These are phyloP conservation scores for Morelia viridis DNA, from an alignment of 2,797 vertebrate genomes.

Conservation along the genomic window DNA sequence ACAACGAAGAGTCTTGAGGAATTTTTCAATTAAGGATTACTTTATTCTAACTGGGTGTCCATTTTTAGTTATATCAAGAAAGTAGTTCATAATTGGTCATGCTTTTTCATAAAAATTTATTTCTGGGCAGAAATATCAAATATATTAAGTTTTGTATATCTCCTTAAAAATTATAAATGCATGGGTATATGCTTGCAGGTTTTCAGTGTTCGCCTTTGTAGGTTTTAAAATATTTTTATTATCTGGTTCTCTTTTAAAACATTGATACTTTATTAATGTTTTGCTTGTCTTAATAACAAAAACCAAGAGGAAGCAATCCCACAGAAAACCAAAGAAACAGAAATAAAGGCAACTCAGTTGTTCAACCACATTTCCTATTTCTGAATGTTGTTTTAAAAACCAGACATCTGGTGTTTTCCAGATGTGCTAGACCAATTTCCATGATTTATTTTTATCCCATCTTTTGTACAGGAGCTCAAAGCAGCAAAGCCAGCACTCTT, in stretches of 20 bases:
- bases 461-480: neutral
- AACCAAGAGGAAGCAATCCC: too few relatives aligned
- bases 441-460: neutral
- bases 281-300: too few relatives aligned
- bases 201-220: neutral
- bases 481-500: neutral
- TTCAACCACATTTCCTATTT: too few relatives aligned
- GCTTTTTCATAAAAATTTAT: neutral
- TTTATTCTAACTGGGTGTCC: neutral
- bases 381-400: too few relatives aligned
- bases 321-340: neutral
- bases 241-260: neutral
- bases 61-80: neutral
- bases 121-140: neutral
- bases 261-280: too few relatives aligned
- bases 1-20: neutral
- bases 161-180: neutral
- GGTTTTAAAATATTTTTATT: neutral
- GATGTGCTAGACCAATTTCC: neutral
- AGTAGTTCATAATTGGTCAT: neutral
- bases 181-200: neutral
- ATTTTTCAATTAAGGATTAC: neutral
- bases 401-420: too few relatives aligned
- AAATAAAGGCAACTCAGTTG: neutral
- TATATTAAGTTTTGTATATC: neutral